phyloP scores from a whole-genome alignment of 2,888 invertebrate species.

The Polydrusus cervinus region DNA sequence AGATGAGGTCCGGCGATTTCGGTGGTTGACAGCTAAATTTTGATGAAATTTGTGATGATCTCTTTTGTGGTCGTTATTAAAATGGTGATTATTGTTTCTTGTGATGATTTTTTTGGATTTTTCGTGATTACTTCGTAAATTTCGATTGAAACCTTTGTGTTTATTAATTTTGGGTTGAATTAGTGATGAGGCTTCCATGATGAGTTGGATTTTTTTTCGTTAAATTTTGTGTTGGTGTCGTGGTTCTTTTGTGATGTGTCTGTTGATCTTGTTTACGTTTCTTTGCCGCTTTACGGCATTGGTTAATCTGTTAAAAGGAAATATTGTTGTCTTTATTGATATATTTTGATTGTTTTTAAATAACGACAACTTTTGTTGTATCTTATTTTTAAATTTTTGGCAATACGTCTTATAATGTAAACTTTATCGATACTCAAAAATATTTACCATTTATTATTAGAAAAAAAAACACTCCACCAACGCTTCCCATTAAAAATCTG shows the following conservation, averaged over 20 bases:
- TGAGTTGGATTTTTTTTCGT: neutral
- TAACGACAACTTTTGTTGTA: neutral
- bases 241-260: neutral
- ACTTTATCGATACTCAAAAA: constrained; percentile 2
- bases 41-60: constrained; percentile 27
- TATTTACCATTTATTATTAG: constrained; percentile 23
- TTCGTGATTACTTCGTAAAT: constrained; percentile 14
- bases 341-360: neutral
- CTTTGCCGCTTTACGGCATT: neutral
- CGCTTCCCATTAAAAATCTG: neutral
- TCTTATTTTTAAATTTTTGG: neutral
- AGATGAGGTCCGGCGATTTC: constrained; percentile 20
- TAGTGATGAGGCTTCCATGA: constrained; percentile 37
- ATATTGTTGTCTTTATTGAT: neutral
- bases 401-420: neutral
- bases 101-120: constrained; percentile 30
- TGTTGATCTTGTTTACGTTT: neutral
- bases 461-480: neutral
- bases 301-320: neutral
- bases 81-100: constrained; percentile 27
- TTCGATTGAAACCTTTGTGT: constrained; percentile 23
- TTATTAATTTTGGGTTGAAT: constrained; percentile 26
- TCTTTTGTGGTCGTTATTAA: constrained; percentile 22
- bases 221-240: neutral
- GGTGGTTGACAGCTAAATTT: constrained; percentile 19